Conservation (phyloP, 2,113 vertebrate species). For the Eubucco bourcierii region DNA sequence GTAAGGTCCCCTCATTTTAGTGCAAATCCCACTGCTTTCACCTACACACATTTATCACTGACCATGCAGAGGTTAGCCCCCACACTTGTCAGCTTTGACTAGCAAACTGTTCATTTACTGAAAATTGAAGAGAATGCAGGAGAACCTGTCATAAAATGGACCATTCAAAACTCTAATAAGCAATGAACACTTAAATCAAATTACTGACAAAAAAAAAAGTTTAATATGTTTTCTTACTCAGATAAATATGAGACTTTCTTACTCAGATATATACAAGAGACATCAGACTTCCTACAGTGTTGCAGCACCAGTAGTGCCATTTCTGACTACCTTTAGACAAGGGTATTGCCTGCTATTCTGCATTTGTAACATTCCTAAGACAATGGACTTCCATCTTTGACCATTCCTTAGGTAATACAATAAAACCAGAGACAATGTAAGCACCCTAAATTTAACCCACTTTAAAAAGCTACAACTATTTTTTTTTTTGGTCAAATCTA, state of each 20-base stretch:
- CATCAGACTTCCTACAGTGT: background rate
- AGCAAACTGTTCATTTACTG: background rate
- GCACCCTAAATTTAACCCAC: background rate
- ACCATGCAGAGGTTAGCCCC: fast-evolving
- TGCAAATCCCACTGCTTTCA: background rate
- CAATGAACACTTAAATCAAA: background rate
- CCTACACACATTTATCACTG: background rate
- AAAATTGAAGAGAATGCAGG: background rate
- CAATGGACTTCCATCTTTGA: background rate
- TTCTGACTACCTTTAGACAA: background rate
- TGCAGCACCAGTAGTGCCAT: background rate
- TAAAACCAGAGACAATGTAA: background rate
- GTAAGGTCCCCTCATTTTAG: background rate
- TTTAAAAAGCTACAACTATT: background rate
- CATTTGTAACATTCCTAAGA: background rate
- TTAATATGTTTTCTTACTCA: background rate
- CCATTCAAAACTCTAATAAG: background rate
- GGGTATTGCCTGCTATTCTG: background rate
- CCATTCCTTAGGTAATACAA: background rate
- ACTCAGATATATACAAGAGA: background rate
- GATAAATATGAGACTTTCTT: too few species aligned
- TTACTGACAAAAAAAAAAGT: background rate
- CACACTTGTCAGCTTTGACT: background rate
- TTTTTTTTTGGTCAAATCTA: background rate
- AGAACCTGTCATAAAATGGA: background rate